phyloP scores from a whole-genome alignment of 2,113 vertebrate genomes.

The Poecilia latipinna region DNA sequence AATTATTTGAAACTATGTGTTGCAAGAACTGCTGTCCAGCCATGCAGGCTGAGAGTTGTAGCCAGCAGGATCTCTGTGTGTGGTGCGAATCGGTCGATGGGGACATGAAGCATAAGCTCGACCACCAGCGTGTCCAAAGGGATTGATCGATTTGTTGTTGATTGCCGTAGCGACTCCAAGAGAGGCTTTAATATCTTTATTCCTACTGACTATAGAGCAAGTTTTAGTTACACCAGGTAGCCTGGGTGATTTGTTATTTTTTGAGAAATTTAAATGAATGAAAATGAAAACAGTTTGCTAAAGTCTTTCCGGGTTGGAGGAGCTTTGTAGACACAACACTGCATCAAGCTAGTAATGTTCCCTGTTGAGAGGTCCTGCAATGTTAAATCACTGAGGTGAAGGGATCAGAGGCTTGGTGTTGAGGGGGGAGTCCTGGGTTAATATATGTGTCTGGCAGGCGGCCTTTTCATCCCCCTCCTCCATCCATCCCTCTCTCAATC shows the following conservation, averaged over 20 bases:
- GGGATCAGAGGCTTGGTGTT: constrained; percentile 62
- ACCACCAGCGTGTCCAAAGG: constrained; percentile 59
- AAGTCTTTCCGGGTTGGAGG: not conserved
- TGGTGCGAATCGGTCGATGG: constrained; percentile 31
- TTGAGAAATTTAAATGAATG: not conserved
- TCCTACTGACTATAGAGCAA: constrained; percentile 8
- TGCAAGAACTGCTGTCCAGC: not conserved
- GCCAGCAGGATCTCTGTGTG: not conserved
- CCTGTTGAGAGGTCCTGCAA: constrained; percentile 62
- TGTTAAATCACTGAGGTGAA: constrained; percentile 69
- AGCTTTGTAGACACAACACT: constrained; percentile 27
- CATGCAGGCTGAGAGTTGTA: not conserved
- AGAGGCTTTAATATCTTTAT: constrained; percentile 53
- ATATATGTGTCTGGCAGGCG: constrained; percentile 65
- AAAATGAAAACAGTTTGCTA: not conserved
- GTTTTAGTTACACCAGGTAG: constrained; percentile 10
- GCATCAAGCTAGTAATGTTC: constrained; percentile 57
- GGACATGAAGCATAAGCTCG: constrained; percentile 50
- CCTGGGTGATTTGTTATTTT: not conserved
- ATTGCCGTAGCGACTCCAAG: constrained; percentile 54
- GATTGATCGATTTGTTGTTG: constrained; percentile 63
- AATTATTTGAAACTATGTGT: not conserved
- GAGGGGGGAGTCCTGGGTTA: constrained; percentile 43
- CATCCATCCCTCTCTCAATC: constrained; percentile 21
- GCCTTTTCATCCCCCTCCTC: constrained; percentile 56